These are phyloP conservation scores for Helobdella robusta DNA, from an alignment of 2,888 invertebrate genomes.

Conservation along the genomic window DNA sequence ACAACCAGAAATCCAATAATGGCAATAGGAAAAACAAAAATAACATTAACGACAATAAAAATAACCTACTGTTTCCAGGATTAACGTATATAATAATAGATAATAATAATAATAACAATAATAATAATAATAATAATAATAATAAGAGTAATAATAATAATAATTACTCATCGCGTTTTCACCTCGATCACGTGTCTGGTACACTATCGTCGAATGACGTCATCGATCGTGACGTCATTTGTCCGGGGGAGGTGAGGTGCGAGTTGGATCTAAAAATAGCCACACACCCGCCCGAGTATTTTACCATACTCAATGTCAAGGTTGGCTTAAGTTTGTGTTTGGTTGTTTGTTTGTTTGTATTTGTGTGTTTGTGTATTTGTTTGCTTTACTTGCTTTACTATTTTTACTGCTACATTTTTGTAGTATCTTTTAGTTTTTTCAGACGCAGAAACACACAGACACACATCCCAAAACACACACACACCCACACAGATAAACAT, in stretches of 20 bases:
- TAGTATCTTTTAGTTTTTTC: no score
- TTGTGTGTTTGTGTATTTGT: background rate
- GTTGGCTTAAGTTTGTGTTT: slow-evolving; percentile 1
- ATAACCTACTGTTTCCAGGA: no score
- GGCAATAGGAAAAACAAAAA: no score
- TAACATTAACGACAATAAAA: no score
- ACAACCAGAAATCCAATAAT: no score
- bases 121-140: no score
- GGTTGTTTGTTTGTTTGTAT: background rate
- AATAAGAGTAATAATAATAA: no score
- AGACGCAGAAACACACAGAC: no score
- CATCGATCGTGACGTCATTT: slow-evolving; percentile 30
- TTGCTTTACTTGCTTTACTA: background rate
- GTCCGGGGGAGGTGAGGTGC: slow-evolving; percentile 24
- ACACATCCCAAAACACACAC: no score
- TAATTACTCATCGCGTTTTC: no score
- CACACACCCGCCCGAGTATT: slow-evolving; percentile 25
- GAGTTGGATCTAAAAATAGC: slow-evolving; percentile 21
- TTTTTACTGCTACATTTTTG: background rate
- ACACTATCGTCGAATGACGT: slow-evolving; percentile 18
- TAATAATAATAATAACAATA: no score
- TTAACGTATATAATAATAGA: no score
- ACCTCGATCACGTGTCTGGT: slow-evolving; percentile 27
- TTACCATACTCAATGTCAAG: slow-evolving; percentile 25
- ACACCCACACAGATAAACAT: slow-evolving; percentile 16